Percentiles rank a stretch among this genome's conserved stretches.
Conservation (phyloP, 2,888 invertebrate genomes). For the Helleia helle region DNA sequence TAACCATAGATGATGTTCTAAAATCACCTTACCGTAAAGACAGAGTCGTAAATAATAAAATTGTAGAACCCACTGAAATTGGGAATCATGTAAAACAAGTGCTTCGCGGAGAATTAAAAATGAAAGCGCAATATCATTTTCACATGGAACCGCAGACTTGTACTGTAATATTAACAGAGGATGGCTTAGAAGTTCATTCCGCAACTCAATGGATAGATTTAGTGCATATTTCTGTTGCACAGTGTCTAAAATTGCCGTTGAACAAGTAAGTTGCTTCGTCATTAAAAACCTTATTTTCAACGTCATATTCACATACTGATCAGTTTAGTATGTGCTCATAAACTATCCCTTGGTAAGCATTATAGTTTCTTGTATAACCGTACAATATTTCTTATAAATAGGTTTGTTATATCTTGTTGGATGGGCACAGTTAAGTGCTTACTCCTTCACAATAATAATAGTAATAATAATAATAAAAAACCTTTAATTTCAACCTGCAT, state of each 20-base stretch:
- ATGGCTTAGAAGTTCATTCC: conserved; percentile 78
- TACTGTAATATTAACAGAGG: conserved; percentile 78
- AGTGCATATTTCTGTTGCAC: conserved; percentile 71
- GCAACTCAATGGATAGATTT: conserved; percentile 79
- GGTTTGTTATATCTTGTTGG: too few relatives aligned
- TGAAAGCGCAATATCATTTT: conserved; percentile 81
- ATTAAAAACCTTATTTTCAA: too few relatives aligned
- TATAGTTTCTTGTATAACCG: too few relatives aligned
- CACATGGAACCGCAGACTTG: conserved; percentile 83
- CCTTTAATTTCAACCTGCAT: too few relatives aligned
- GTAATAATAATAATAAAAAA: too few relatives aligned
- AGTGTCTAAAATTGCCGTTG: conserved; percentile 66
- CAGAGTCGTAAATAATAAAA: conserved; percentile 35
- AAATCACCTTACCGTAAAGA: conserved; percentile 39
- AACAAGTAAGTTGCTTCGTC: conserved; percentile 69
- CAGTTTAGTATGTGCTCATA: too few relatives aligned
- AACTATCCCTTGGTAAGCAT: too few relatives aligned
- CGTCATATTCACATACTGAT: too few relatives aligned
- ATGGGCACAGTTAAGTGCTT: too few relatives aligned
- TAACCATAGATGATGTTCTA: conserved; percentile 47
- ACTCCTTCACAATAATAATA: too few relatives aligned
- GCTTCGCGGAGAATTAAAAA: conserved; percentile 70
- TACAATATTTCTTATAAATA: too few relatives aligned
- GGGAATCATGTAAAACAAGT: conserved; percentile 51
- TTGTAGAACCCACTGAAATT: conserved; percentile 40